phyloP scores from a whole-genome alignment of 2,113 vertebrate species.

The Origma solitaria region DNA sequence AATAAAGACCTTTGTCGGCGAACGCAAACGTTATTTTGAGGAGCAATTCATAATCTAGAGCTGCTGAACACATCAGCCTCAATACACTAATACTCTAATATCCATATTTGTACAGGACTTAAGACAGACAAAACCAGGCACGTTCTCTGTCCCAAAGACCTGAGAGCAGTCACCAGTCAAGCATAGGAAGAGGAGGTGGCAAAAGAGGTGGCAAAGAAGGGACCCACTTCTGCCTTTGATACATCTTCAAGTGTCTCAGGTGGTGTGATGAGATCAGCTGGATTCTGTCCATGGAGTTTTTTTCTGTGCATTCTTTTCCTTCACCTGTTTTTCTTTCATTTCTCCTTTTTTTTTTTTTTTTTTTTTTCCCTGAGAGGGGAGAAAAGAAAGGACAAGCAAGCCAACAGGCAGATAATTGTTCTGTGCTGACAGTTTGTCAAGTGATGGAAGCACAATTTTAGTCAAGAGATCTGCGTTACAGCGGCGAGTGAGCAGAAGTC shows the following conservation, averaged over 20 bases:
- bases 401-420: constrained; percentile 23
- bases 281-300: background rate
- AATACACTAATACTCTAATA: constrained; percentile 25
- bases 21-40: constrained; percentile 44
- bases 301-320: background rate
- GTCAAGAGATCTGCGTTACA: background rate
- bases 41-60: constrained; percentile 32
- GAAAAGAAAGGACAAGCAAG: background rate
- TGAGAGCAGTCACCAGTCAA: background rate
- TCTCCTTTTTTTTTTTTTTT: background rate
- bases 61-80: constrained; percentile 21
- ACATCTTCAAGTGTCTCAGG: background rate
- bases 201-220: background rate
- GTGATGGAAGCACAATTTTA: constrained; percentile 12
- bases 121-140: background rate
- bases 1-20: constrained; percentile 1
- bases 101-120: constrained; percentile 28
- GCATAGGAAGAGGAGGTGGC: background rate
- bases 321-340: background rate
- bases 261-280: background rate
- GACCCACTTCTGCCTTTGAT: background rate
- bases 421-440: constrained; percentile 38
- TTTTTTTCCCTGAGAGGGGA: background rate
- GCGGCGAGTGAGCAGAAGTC: background rate
- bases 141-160: background rate